Evolutionary conservation across 2,113 vertebrate genomes (phyloP).

Genomic region (Caloenas nicobarica): DNA sequence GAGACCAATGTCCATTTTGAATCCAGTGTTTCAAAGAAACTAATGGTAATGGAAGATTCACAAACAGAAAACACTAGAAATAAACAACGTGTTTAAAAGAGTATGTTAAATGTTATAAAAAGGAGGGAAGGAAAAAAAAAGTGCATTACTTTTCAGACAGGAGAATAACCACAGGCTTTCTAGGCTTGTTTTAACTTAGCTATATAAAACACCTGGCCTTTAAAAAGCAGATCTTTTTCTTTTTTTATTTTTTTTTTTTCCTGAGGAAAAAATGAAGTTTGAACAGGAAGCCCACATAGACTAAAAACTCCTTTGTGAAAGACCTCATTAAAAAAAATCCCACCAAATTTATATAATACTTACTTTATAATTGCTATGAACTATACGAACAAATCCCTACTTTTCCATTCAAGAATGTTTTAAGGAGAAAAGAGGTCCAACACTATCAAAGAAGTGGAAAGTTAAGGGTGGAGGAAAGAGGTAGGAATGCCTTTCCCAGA

Average conservation of each 20-base stretch:
- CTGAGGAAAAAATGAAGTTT: neutral
- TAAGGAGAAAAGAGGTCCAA: slow-evolving; percentile 7
- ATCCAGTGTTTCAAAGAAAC: slow-evolving; percentile 10
- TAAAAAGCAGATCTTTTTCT: neutral
- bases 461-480: neutral
- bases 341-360: neutral
- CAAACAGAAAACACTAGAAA: neutral
- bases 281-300: neutral
- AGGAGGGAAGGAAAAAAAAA: neutral
- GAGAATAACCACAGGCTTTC: neutral
- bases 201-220: slow-evolving; percentile 58
- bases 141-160: neutral
- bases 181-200: neutral
- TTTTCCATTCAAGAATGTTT: slow-evolving; percentile 37
- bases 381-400: neutral
- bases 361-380: slow-evolving; percentile 23
- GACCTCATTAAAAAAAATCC: neutral
- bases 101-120: neutral
- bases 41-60: neutral
- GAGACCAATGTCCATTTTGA: slow-evolving; percentile 68
- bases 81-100: neutral
- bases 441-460: neutral
- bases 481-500: neutral
- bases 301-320: slow-evolving; percentile 39
- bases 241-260: neutral